phyloP scores from a whole-genome alignment of 2,888 invertebrate species.

The Exocentrus adspersus region DNA sequence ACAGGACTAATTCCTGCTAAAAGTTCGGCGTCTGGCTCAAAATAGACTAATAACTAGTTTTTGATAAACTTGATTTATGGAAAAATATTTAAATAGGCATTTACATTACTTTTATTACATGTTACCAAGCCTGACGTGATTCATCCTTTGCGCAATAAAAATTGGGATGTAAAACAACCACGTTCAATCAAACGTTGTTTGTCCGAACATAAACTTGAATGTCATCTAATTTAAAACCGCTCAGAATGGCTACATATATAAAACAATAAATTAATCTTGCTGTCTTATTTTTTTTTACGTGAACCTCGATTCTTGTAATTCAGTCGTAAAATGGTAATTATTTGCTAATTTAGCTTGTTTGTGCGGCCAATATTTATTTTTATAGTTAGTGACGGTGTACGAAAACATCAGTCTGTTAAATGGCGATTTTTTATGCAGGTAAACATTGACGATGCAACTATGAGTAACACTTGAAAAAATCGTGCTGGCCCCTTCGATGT shows the following conservation, averaged over 20 bases:
- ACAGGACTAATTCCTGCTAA: too few species aligned
- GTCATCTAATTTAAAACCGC: slow-evolving; percentile 3
- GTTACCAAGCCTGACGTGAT: too few species aligned
- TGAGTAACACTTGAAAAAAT: neutral
- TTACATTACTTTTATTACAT: too few species aligned
- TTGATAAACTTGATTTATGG: too few species aligned
- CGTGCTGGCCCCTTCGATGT: too few species aligned
- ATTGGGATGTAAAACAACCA: neutral
- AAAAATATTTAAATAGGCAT: too few species aligned
- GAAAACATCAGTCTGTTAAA: slow-evolving; percentile 18
- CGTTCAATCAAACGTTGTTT: neutral
- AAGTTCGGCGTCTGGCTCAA: too few species aligned
- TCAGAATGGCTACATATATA: slow-evolving; percentile 7
- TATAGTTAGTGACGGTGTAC: slow-evolving; percentile 21
- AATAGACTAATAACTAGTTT: too few species aligned
- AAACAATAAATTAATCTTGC: slow-evolving; percentile 17
- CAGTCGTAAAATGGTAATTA: slow-evolving; percentile 27
- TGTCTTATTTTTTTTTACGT: slow-evolving; percentile 13
- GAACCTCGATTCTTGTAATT: slow-evolving; percentile 14
- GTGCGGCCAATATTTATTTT: slow-evolving; percentile 25
- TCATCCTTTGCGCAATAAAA: neutral
- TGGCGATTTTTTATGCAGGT: slow-evolving; percentile 20
- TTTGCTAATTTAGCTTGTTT: slow-evolving; percentile 27
- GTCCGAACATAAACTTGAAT: slow-evolving; percentile 1
- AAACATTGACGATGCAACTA: slow-evolving; percentile 10